These are phyloP conservation scores for Drosophila phalerata DNA, from an alignment of 2,888 invertebrate genomes.

Conservation along the genomic window DNA sequence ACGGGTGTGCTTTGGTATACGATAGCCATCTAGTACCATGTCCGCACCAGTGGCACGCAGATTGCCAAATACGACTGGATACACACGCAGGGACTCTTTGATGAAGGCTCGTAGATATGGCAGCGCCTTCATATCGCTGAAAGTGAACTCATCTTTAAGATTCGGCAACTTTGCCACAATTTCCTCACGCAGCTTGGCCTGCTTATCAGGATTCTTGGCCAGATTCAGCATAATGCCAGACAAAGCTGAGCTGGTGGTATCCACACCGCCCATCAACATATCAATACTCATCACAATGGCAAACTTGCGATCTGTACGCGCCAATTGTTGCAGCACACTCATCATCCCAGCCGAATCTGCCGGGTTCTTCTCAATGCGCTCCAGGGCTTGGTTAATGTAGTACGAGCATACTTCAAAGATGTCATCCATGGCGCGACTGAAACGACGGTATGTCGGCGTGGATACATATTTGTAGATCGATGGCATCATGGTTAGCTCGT, in stretches of 20 bases:
- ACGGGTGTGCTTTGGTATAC: conserved; percentile 88
- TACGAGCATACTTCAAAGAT: conserved; percentile 51
- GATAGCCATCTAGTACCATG: conserved; percentile 88
- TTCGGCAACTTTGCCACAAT: conserved; percentile 84
- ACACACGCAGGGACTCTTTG: conserved; percentile 89
- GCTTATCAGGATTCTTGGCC: conserved; percentile 88
- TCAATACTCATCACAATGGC: conserved; percentile 89
- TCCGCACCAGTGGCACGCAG: conserved; percentile 87
- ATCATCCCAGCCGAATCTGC: conserved; percentile 73
- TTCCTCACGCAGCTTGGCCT: conserved; percentile 88
- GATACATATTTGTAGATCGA: conserved; percentile 70
- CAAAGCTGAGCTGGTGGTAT: conserved; percentile 85
- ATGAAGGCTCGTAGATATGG: conserved; percentile 90
- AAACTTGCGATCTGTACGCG: conserved; percentile 87
- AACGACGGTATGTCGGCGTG: conserved; percentile 63
- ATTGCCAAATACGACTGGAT: conserved; percentile 88
- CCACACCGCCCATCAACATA: conserved; percentile 90
- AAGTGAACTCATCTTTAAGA: conserved; percentile 12
- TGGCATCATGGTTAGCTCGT: conserved; percentile 71
- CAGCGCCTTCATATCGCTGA: conserved; percentile 85
- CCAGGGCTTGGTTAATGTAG: conserved; percentile 78
- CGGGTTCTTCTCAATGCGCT: conserved; percentile 71
- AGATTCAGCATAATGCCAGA: conserved; percentile 77
- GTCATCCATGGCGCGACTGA: conserved; percentile 45
- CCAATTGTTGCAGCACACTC: conserved; percentile 88